Percentiles rank a stretch among this genome's conserved stretches.
Evolutionary conservation across 1,140 invertebrate species (phyloP).

Genomic region (Chrysopa pallens): DNA sequence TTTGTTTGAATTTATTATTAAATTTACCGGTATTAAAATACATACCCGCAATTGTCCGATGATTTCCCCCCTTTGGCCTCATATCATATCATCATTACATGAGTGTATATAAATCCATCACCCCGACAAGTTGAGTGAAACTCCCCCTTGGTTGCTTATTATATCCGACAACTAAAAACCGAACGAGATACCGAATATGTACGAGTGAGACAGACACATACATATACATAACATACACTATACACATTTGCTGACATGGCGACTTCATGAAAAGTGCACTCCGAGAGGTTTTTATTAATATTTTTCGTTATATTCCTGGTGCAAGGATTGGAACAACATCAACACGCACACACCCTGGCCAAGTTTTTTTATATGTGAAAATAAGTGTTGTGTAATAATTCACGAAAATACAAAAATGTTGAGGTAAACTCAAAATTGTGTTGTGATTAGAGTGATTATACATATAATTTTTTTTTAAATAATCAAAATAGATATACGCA

Average conservation of each 20-base stretch:
- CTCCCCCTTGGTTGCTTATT: not conserved
- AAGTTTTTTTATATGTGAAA: slow-evolving; percentile 9
- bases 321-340: slow-evolving; percentile 13
- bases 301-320: slow-evolving; percentile 12
- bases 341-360: slow-evolving; percentile 11
- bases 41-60: too few species aligned
- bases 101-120: not conserved
- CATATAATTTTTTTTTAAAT: not conserved
- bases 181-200: slow-evolving; percentile 9
- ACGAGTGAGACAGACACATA: slow-evolving; percentile 13
- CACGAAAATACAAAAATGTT: not conserved
- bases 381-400: slow-evolving; percentile 6
- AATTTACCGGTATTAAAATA: too few species aligned
- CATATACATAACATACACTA: slow-evolving; percentile 3
- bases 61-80: too few species aligned
- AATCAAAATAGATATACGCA: not conserved
- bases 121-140: not conserved
- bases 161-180: slow-evolving; percentile 15
- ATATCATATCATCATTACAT: not conserved
- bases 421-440: too few species aligned
- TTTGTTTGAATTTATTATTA: too few species aligned
- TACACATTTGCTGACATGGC: slow-evolving; percentile 21
- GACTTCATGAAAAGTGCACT: slow-evolving; percentile 19
- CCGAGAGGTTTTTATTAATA: slow-evolving; percentile 8
- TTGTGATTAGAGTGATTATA: too few species aligned